Evolutionary conservation across 2,113 vertebrate genomes (phyloP).

Genomic region (Amphiprion ocellaris): DNA sequence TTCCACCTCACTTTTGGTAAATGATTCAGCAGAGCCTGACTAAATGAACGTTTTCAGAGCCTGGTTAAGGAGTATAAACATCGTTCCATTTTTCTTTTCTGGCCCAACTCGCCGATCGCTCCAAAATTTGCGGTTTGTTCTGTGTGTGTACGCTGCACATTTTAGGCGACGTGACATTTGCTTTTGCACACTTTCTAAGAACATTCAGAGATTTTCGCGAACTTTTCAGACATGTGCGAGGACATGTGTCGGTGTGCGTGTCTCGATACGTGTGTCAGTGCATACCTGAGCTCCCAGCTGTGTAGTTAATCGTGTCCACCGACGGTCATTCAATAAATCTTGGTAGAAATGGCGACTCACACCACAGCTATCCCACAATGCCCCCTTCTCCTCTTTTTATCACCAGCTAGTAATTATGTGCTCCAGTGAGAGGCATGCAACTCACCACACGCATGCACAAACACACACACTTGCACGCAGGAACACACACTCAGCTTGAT

Average conservation of each 20-base stretch:
- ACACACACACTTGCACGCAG: constrained; percentile 10
- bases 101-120: constrained; percentile 24
- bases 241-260: neutral
- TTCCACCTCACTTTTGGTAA: constrained; percentile 77
- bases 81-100: constrained; percentile 37
- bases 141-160: constrained; percentile 32
- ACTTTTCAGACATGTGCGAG: neutral
- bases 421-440: constrained; percentile 70
- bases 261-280: neutral
- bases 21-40: constrained; percentile 76
- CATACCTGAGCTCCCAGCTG: constrained; percentile 60
- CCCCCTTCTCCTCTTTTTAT: constrained; percentile 70
- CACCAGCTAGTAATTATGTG: constrained; percentile 74
- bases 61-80: constrained; percentile 62
- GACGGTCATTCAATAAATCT: constrained; percentile 59
- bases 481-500: constrained; percentile 61
- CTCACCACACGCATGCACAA: neutral
- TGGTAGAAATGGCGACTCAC: constrained; percentile 43
- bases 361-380: constrained; percentile 52
- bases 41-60: constrained; percentile 71
- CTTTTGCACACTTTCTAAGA: constrained; percentile 2
- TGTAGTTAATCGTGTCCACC: constrained; percentile 65
- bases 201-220: constrained; percentile 4
- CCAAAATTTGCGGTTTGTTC: constrained; percentile 39
- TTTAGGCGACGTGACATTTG: constrained; percentile 35